phyloP scores from a whole-genome alignment of 2,797 vertebrate species.

The Sebastes nivosus region DNA sequence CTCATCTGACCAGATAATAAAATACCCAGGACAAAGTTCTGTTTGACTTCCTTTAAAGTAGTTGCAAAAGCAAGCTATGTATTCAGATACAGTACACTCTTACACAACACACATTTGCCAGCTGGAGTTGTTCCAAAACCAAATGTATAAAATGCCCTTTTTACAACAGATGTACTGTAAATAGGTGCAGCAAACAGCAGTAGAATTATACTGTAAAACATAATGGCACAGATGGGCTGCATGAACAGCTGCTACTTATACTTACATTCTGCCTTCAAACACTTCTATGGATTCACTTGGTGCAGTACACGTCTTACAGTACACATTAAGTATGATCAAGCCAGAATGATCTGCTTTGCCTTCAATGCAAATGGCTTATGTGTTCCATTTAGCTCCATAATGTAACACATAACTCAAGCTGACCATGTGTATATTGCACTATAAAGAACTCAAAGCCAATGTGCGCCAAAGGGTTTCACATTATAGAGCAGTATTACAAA shows the following conservation, averaged over 20 bases:
- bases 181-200: not conserved
- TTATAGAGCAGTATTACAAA: not conserved
- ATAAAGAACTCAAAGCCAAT: not conserved
- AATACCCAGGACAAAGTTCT: not conserved
- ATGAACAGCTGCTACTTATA: conserved; percentile 15
- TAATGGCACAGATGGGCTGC: not conserved
- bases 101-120: not conserved
- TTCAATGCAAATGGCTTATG: not conserved
- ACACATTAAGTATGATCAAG: not conserved
- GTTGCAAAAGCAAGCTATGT: not conserved
- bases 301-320: not conserved
- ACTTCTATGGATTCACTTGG: not conserved
- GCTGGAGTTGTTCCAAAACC: not conserved
- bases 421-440: not conserved
- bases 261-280: not conserved
- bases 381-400: conserved; percentile 15
- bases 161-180: conserved; percentile 1
- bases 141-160: not conserved
- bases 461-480: not conserved
- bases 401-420: not conserved
- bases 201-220: conserved; percentile 5
- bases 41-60: not conserved
- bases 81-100: not conserved
- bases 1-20: not conserved
- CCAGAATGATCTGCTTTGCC: conserved; percentile 19